Conservation (phyloP, 2,888 invertebrate genomes). For the Caenorhabditis auriculariae region DNA sequence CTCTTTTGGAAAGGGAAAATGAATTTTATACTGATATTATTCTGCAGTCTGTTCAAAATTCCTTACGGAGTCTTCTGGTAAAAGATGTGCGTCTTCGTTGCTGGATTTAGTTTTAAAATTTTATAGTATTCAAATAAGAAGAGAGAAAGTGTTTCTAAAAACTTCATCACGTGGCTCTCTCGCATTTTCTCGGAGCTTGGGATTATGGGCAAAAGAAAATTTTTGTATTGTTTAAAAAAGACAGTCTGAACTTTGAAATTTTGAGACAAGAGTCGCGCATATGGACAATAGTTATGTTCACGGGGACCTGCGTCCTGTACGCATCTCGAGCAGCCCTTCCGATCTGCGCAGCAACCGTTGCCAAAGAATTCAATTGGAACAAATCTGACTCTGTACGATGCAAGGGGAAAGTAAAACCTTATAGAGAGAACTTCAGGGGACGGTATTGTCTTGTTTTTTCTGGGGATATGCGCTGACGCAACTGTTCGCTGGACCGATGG, state of each 20-base stretch:
- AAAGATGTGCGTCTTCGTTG: too few species aligned
- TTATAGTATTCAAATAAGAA: background rate
- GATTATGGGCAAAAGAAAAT: background rate
- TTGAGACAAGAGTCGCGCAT: conserved; percentile 67
- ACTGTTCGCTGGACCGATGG: conserved; percentile 67
- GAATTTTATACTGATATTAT: too few species aligned
- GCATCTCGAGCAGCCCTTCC: conserved; percentile 74
- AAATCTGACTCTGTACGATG: conserved; percentile 70
- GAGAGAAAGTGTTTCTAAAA: background rate
- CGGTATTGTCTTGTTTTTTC: conserved; percentile 75
- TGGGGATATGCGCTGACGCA: conserved; percentile 76
- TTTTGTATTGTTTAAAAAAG: background rate
- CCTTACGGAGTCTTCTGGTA: too few species aligned
- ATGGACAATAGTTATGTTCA: conserved; percentile 72
- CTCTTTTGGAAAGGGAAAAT: background rate
- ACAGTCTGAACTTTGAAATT: background rate
- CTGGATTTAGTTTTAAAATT: background rate
- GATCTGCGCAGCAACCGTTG: conserved; percentile 71
- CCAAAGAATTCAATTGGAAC: conserved; percentile 73
- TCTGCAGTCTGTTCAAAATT: too few species aligned
- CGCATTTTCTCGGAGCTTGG: background rate
- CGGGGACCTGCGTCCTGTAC: conserved; percentile 73
- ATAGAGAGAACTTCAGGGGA: conserved; percentile 66
- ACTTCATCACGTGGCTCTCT: too few species aligned
- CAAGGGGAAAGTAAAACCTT: background rate